Evolutionary conservation across 2,888 invertebrate genomes (phyloP).

Genomic region (Crepidodera aurea): DNA sequence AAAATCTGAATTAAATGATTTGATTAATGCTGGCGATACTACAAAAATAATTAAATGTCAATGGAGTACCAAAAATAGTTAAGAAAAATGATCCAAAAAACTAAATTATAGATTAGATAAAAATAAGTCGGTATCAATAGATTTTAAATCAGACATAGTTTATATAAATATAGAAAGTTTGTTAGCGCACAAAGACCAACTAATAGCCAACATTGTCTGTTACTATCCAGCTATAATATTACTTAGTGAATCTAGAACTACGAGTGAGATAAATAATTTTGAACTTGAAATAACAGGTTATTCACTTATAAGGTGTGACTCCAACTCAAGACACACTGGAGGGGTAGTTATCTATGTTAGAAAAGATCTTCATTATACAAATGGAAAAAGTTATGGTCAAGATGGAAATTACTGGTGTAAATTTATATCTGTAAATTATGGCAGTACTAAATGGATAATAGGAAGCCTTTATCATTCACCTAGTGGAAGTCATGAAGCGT

Average conservation of each 20-base stretch:
- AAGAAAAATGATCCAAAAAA: not conserved
- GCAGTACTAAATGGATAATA: conserved; percentile 21
- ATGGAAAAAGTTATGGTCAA: too few species aligned
- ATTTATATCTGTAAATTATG: conserved; percentile 1
- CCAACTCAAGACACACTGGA: not conserved
- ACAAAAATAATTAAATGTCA: conserved; percentile 3
- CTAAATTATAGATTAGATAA: too few species aligned
- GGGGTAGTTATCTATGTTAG: not conserved
- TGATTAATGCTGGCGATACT: not conserved
- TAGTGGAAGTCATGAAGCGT: conserved; percentile 21
- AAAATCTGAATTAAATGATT: not conserved
- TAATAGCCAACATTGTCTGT: not conserved
- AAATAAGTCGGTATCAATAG: not conserved
- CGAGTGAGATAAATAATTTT: not conserved
- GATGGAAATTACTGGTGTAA: conserved; percentile 11
- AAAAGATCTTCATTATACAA: not conserved
- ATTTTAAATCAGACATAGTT: conserved; percentile 12
- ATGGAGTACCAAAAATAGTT: conserved; percentile 10
- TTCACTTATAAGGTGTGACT: not conserved
- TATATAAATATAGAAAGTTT: conserved; percentile 20
- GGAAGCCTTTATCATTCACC: conserved; percentile 25
- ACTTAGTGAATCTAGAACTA: not conserved
- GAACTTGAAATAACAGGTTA: not conserved
- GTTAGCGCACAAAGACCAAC: conserved; percentile 8
- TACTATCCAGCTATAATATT: not conserved